Conservation (phyloP, 1,140 invertebrate species). For the Antheraea pernyi region DNA sequence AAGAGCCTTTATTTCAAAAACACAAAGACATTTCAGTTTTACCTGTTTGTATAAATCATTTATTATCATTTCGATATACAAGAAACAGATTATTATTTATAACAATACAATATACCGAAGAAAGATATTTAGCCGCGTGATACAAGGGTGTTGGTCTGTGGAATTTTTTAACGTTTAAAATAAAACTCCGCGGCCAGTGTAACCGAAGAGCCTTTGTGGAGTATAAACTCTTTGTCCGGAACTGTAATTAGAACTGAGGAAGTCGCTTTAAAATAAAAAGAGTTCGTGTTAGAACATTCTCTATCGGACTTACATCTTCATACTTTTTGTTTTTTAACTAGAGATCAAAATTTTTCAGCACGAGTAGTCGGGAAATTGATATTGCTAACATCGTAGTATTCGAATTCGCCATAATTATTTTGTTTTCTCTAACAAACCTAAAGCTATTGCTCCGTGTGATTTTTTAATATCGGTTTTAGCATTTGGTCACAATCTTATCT, state of each 20-base stretch:
- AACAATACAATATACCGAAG: too few relatives aligned
- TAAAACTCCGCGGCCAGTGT: background rate
- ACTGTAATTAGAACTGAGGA: background rate
- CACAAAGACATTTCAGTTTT: too few relatives aligned
- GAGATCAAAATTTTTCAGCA: background rate
- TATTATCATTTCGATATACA: too few relatives aligned
- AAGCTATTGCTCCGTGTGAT: too few relatives aligned
- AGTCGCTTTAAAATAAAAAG: background rate
- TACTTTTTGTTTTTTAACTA: background rate
- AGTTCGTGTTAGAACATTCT: background rate
- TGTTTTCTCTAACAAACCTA: too few relatives aligned
- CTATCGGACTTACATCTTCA: background rate
- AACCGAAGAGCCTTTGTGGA: background rate
- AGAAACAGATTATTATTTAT: too few relatives aligned
- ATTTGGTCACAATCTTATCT: too few relatives aligned
- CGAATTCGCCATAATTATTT: too few relatives aligned
- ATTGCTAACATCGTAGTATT: too few relatives aligned
- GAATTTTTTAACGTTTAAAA: background rate
- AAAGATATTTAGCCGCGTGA: background rate
- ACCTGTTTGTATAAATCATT: too few relatives aligned
- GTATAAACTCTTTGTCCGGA: slow-evolving; percentile 4
- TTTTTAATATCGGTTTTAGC: too few relatives aligned
- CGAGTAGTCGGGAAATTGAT: background rate
- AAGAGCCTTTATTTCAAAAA: too few relatives aligned
- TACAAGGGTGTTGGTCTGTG: background rate